Evolutionary conservation across 1,140 invertebrate species (phyloP).

Genomic region (Chironomus tepperi): DNA sequence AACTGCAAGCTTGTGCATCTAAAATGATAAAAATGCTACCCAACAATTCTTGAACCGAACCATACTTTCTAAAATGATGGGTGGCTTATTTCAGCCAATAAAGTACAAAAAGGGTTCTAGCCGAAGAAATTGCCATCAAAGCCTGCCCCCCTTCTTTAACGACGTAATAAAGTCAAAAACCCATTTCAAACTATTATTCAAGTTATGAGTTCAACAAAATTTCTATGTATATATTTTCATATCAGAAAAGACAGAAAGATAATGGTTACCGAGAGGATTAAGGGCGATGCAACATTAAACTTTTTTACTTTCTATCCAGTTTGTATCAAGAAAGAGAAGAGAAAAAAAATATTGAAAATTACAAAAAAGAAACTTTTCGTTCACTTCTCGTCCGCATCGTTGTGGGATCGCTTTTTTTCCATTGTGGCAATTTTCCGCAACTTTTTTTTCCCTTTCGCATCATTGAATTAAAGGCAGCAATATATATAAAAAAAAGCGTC

Average conservation of each 20-base stretch:
- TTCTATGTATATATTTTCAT: too few species aligned
- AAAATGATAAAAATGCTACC: too few species aligned
- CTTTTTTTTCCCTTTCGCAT: neutral
- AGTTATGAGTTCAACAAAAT: too few species aligned
- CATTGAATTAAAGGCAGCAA: slow-evolving; percentile 1
- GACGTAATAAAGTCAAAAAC: too few species aligned
- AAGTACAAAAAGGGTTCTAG: too few species aligned
- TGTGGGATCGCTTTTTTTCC: neutral
- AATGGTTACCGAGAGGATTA: neutral
- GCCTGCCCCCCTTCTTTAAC: too few species aligned
- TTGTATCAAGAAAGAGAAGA: neutral
- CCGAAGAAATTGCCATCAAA: too few species aligned
- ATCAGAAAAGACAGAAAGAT: neutral
- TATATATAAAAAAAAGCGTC: neutral
- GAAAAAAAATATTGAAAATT: slow-evolving; percentile 15
- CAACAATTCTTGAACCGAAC: too few species aligned
- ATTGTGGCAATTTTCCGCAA: neutral
- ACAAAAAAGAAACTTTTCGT: slow-evolving; percentile 1
- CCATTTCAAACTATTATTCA: too few species aligned
- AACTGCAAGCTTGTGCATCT: too few species aligned
- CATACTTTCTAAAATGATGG: too few species aligned
- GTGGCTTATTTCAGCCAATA: too few species aligned
- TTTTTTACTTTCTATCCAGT: neutral
- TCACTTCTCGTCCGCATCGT: neutral
- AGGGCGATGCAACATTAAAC: slow-evolving; percentile 10